Base-by-base conservation (phyloP, 1,140 invertebrate genomes). In the Cydia splendana region DNA sequence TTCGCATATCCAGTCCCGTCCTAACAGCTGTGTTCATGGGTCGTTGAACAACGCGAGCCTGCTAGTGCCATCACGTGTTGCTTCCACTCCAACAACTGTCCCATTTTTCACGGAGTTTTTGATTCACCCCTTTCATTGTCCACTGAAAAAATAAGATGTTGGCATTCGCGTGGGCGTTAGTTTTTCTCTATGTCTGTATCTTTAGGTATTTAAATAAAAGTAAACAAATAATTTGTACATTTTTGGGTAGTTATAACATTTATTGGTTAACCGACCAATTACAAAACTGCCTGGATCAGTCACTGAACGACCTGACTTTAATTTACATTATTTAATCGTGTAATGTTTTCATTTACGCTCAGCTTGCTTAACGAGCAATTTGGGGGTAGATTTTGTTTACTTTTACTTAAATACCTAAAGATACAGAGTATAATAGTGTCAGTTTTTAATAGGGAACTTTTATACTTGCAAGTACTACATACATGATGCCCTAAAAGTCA, bases 91-190 rank as follows among this genome's bases (percentile, higher is more conserved):
- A 24, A 20, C 7, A 62, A 24, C 0, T 24, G 57, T 20, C 57
- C 57, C 57, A 62, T 62, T 62, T 62, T 62, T 62, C 57, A 62
- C 57, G 18, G 20, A 62, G 9, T 62, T 62, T 57, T 24, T 62
- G 15, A 62, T 20, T 62, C 57, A 62, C 57, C 57, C 57, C 6
- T 20, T 62, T 62, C 57, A 62, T 24, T 62, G 57, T 62, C 20
- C 20, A 12, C n/a, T n/a, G 57, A 62, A 62, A 62, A 62, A 62
- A 62, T 62, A 62, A 62, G 20, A 62, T 62, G 5, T 7, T 62
- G 57, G 20, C 20, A 62, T 62, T 62, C 53, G 20, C 9, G 57
- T 62, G 18, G 18, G 18, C 15, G 57, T 62, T 57, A 20, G 3
- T 6, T 57, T 62, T 62, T 24, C 15, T 53, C 51, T 18, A 53